Base-by-base conservation (phyloP, 2,113 vertebrate genomes). In the Phylloscopus whistleri region DNA sequence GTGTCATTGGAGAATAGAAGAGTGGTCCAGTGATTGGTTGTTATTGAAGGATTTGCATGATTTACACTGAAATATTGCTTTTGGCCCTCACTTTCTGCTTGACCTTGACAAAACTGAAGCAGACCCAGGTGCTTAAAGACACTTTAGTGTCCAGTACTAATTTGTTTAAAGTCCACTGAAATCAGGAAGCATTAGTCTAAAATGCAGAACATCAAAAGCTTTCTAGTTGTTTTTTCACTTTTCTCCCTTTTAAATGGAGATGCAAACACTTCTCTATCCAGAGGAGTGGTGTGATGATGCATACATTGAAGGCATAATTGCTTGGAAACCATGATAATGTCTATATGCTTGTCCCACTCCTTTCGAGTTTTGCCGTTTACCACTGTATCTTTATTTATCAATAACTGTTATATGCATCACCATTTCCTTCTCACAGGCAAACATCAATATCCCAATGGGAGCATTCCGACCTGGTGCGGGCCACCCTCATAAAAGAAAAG, bases 361-460 rank as follows among this genome's bases (percentile, higher is more conserved):
- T 67, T 90, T 49, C 2, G 10, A 86, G 12, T 72, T 80, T 84
- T 81, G 10, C 56, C 39, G 7, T 41, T 92, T 72, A 31, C 16
- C 41, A 2, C 13, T 46, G 14, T 24, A 16, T 16, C 4, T 53
- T 74, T 84, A 7, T 74, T 64, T 78, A 31, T 72, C 74, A 69
- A 37, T 74, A 46, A 37, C 59, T 66, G 6, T 37, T 56, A 17
- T 11, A 39, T 87, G 31, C 35, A 84, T 91, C 19, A 39, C 73
- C 2, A 85, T 97, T 93, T 98, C 94, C 92, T 96, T 82, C 90
- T 95, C 87, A 72, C 97, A 99, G 99, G 99, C 99, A 97, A 99
- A 99, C 97, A 98, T 99, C 96, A 99, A 99, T 97, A 99, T 99
- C 97, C 99, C 99, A 79, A 99, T 99, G 99, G 99, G 99, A 97